Evolutionary conservation across 2,113 vertebrate species (phyloP).

Genomic region (Ameiurus melas): DNA sequence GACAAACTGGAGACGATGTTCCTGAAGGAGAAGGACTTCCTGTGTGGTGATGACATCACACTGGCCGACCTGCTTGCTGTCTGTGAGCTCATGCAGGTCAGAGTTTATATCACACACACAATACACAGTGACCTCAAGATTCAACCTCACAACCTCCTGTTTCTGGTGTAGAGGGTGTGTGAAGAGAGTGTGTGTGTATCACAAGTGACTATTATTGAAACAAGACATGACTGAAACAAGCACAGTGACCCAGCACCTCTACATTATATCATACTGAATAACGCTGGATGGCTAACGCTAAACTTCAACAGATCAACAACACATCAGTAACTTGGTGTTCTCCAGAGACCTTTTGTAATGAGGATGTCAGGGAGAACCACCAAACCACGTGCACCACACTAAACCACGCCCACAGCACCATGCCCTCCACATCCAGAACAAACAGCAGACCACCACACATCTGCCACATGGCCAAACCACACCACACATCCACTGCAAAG

Average conservation of each 20-base stretch:
- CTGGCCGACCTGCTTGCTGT: conserved; percentile 73
- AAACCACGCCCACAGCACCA: not conserved
- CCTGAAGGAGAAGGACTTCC: conserved; percentile 67
- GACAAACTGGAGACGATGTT: conserved; percentile 72
- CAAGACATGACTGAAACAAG: too few relatives aligned
- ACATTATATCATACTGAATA: too few relatives aligned
- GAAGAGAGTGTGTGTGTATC: not conserved
- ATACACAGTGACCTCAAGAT: not conserved
- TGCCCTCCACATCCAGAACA: not conserved
- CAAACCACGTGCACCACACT: too few relatives aligned
- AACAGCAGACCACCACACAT: not conserved
- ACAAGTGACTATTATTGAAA: too few relatives aligned
- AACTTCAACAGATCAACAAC: too few relatives aligned
- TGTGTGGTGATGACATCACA: conserved; percentile 74
- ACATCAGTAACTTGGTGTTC: too few relatives aligned
- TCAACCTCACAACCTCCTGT: not conserved
- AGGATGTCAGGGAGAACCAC: too few relatives aligned
- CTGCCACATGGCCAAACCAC: not conserved
- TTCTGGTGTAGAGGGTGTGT: not conserved
- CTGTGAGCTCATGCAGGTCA: conserved; percentile 77
- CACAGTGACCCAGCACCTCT: too few relatives aligned
- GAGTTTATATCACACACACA: not conserved
- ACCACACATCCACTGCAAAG: not conserved
- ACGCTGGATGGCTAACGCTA: too few relatives aligned
- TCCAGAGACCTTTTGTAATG: too few relatives aligned